Evolutionary conservation across 2,888 invertebrate genomes (phyloP), one percentile per base, ranked within the genome.

Genomic region (Trachelus tabidus): DNA sequence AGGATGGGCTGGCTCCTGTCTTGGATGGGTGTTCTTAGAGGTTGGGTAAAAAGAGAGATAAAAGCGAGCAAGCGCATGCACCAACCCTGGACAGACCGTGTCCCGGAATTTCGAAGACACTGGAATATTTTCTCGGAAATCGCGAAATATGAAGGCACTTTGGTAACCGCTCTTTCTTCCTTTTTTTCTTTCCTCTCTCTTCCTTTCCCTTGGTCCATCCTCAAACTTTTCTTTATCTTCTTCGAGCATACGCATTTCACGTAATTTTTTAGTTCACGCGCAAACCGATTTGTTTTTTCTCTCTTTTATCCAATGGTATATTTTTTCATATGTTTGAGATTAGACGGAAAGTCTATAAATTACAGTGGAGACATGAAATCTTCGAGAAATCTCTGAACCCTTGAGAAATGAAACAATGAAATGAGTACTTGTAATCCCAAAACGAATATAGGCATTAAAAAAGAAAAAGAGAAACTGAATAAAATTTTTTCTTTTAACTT

Each of bases 41-140:
- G 34, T 15, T 37, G 30, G 11, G 35, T 15, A 74, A n/a, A 74
- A n/a, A 34, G 35, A 34, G 74, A 23, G 74, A 35, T 34, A 35
- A 74, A 74, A 23, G 34, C 33, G n/a, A 74, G 35, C 23, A 74
- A 30, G 35, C 35, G 34, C 74, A 34, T 9, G 34, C 74, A 74
- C 6, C 71, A 23, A 12, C 23, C 15, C 71, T 71, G 31, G 71
- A 30, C 71, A 56, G 56, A 56, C 23, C 71, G 31, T 34, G 12
- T 30, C 11, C 74, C 74, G 37, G 74, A n/a, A 73, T 75, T 69
- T 69, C 35, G 68, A 23, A 77, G 69, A 75, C 35, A 75, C 77
- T 37, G 77, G 68, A 75, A 77, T 77, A 77, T 77, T 77, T 77
- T 69, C 75, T 77, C 33, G 69, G 69, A 69, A 77, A 75, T 77